A percentile compares a stretch with the other conserved stretches of the same genome.
Conservation (phyloP, 2,797 vertebrate species). For the Hyperoplus lanceolatus region DNA sequence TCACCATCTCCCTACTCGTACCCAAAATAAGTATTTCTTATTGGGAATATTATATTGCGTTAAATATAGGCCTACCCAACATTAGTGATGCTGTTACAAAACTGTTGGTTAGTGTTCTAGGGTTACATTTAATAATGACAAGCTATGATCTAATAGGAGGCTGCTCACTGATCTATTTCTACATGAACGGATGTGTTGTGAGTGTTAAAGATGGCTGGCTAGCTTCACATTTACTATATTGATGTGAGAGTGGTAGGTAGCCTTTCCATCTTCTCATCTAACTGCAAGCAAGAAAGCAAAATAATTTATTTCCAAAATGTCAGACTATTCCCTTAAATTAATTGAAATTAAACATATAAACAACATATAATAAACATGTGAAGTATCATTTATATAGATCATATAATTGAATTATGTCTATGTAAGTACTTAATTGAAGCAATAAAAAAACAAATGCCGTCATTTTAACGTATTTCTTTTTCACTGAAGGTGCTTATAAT, state of each 20-base stretch:
- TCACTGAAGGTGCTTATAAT: constrained; percentile 72
- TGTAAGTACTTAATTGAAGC: neutral
- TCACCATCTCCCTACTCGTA: no score
- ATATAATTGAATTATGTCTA: neutral
- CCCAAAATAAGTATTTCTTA: no score
- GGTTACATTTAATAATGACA: neutral
- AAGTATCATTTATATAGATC: neutral
- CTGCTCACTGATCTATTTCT: neutral
- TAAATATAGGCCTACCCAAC: no score
- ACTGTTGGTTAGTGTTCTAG: no score
- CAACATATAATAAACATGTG: no score
- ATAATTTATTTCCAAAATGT: neutral
- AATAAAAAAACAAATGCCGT: neutral
- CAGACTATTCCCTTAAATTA: neutral
- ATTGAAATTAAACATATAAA: no score
- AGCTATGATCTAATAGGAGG: neutral
- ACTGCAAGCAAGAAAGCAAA: neutral
- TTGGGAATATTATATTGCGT: no score
- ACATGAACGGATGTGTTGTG: neutral
- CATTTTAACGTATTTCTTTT: constrained; percentile 7
- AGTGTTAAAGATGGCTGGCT: neutral
- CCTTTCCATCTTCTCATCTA: neutral
- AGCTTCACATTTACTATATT: neutral
- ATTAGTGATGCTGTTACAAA: no score
- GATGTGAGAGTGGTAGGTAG: neutral